These are phyloP conservation scores for Tringa solitaria DNA, from an alignment of 2,113 vertebrate genomes.

Conservation along the genomic window DNA sequence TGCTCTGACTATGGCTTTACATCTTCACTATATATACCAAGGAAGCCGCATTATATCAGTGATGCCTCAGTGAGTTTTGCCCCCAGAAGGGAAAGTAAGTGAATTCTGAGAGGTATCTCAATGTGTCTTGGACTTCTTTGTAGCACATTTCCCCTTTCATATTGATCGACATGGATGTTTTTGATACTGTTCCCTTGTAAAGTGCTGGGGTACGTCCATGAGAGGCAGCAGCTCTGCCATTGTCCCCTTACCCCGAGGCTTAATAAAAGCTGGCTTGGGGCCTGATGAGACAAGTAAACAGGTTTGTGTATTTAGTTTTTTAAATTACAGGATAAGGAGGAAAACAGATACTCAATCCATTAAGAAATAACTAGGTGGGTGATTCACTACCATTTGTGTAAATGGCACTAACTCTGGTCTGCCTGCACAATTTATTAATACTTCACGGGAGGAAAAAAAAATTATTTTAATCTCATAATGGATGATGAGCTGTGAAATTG, in stretches of 20 bases:
- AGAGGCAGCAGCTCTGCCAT: neutral
- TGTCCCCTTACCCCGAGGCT: neutral
- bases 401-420: conserved; percentile 51
- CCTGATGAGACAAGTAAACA: conserved; percentile 41
- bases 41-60: neutral
- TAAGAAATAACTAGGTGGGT: conserved; percentile 66
- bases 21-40: neutral
- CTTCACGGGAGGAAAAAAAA: conserved; percentile 59
- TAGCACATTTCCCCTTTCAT: neutral
- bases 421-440: conserved; percentile 69
- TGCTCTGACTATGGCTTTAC: conserved; percentile 16
- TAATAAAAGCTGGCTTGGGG: neutral
- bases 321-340: conserved; percentile 47
- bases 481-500: conserved; percentile 71
- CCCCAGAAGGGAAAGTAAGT: conserved; percentile 16
- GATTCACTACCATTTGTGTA: conserved; percentile 65
- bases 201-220: neutral
- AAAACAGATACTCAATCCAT: conserved; percentile 57
- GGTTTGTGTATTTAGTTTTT: conserved; percentile 50
- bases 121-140: neutral
- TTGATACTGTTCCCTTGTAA: neutral
- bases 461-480: conserved; percentile 67
- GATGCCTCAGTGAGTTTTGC: conserved; percentile 28
- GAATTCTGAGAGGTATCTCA: conserved; percentile 36
- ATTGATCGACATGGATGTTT: neutral